Percentiles rank a stretch among this genome's conserved stretches.
These are phyloP conservation scores for Montipora capricornis DNA, from an alignment of 64 coral and sea anemone species.

Conservation along the genomic window DNA sequence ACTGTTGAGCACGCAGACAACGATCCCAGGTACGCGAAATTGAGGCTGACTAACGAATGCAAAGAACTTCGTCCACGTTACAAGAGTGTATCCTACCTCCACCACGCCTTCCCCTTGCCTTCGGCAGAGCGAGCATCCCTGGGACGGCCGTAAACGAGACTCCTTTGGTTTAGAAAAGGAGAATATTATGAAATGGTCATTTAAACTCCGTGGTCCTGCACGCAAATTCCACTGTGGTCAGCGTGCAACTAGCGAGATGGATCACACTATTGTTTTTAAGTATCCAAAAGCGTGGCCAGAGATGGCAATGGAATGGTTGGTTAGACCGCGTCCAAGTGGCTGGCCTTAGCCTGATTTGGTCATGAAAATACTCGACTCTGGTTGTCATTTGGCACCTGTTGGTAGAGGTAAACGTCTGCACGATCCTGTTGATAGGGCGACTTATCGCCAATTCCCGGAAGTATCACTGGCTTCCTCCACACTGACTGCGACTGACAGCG, in stretches of 20 bases:
- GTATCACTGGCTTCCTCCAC: not conserved
- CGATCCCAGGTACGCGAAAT: slow-evolving; percentile 74
- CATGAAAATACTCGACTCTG: slow-evolving; percentile 60
- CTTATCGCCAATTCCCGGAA: slow-evolving; percentile 64
- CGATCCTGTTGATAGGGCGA: slow-evolving; percentile 23
- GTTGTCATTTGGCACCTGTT: slow-evolving; percentile 87
- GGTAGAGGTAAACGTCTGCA: slow-evolving; percentile 47
- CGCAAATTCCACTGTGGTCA: slow-evolving; percentile 37
- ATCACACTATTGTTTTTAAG: slow-evolving; percentile 59
- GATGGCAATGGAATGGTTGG: slow-evolving; percentile 86
- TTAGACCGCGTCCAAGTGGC: slow-evolving; percentile 53
- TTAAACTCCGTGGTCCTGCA: slow-evolving; percentile 73
- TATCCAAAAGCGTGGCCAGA: slow-evolving; percentile 83
- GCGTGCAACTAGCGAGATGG: slow-evolving; percentile 23
- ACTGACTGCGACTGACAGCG: not conserved
- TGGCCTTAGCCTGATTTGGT: slow-evolving; percentile 84
- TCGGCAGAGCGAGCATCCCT: not conserved
- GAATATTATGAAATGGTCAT: not conserved
- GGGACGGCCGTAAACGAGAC: not conserved
- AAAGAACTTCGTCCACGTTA: slow-evolving; percentile 64
- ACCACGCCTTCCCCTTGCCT: slow-evolving; percentile 63
- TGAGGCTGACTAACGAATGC: slow-evolving; percentile 74
- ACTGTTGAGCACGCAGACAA: slow-evolving; percentile 65
- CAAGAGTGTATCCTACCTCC: slow-evolving; percentile 39
- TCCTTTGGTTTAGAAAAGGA: not conserved